phyloP scores from a whole-genome alignment of 2,113 vertebrate species.

The Anhinga rufa region DNA sequence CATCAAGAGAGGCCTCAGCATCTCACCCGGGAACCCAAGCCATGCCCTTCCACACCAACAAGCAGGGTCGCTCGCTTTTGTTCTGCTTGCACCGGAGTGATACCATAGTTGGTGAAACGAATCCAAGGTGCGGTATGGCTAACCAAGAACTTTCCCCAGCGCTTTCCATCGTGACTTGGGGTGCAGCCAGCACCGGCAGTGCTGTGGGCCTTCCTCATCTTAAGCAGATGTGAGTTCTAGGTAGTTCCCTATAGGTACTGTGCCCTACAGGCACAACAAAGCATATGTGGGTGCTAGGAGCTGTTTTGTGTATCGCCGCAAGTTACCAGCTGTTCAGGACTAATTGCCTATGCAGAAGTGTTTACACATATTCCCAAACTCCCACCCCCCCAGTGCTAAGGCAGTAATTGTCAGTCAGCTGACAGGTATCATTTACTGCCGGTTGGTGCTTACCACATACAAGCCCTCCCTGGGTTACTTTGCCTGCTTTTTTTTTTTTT shows the following conservation, averaged over 20 bases:
- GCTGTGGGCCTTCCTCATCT: background rate
- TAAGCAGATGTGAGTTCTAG: background rate
- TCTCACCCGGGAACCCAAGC: background rate
- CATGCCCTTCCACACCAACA: background rate
- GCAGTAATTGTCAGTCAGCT: background rate
- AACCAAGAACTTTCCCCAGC: background rate
- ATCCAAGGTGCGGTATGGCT: background rate
- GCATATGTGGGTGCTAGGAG: background rate
- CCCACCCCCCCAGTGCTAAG: background rate
- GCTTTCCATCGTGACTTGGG: background rate
- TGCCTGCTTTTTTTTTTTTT: background rate
- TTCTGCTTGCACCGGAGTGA: background rate
- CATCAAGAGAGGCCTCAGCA: background rate
- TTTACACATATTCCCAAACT: background rate
- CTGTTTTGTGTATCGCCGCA: background rate
- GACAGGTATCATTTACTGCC: background rate
- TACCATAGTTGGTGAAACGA: rapidly evolving
- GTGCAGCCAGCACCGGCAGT: background rate
- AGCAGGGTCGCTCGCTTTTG: background rate
- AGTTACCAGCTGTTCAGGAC: background rate
- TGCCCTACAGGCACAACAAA: background rate
- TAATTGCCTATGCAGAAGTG: background rate
- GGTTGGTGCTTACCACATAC: background rate
- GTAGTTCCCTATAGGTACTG: background rate
- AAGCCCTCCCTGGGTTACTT: background rate